phyloP scores from a whole-genome alignment of 1,140 invertebrate genomes.

The Zaprionus lachaisei region DNA sequence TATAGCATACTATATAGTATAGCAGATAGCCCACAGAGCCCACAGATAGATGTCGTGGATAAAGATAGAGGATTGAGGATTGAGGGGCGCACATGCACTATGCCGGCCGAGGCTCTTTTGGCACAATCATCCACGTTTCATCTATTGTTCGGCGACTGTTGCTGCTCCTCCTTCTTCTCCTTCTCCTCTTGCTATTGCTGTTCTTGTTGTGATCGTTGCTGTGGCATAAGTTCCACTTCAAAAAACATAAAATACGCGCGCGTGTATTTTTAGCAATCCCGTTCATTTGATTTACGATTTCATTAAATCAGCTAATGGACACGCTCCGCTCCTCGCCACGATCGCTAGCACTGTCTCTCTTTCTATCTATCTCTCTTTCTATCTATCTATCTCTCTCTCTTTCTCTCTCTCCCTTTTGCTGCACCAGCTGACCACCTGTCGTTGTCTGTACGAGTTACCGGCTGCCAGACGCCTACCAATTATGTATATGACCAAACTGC shows the following conservation, averaged over 20 bases:
- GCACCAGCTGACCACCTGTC: slow-evolving; percentile 70
- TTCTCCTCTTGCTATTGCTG: background rate
- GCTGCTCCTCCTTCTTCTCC: background rate
- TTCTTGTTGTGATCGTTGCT: slow-evolving; percentile 46
- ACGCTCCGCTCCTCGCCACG: slow-evolving; percentile 52
- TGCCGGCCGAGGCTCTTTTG: slow-evolving; percentile 42
- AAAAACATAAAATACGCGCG: slow-evolving; percentile 81
- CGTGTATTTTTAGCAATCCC: slow-evolving; percentile 75
- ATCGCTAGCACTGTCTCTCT: slow-evolving; percentile 28
- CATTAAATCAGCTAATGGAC: slow-evolving; percentile 83
- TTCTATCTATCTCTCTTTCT: background rate
- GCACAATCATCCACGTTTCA: slow-evolving; percentile 80
- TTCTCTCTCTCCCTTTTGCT: slow-evolving; percentile 3
- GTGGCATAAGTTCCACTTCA: slow-evolving; percentile 79
- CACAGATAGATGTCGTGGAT: slow-evolving; percentile 11
- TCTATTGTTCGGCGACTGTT: slow-evolving; percentile 70
- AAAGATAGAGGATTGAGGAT: background rate
- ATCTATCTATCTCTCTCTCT: slow-evolving; percentile 11
- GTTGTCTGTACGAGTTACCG: slow-evolving; percentile 66
- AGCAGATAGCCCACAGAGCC: background rate
- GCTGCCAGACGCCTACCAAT: slow-evolving; percentile 71
- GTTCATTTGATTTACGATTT: slow-evolving; percentile 83
- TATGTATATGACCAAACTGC: slow-evolving; percentile 58
- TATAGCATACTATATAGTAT: slow-evolving; percentile 1
- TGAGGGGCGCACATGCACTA: slow-evolving; percentile 15